Conservation (phyloP, 2,113 vertebrate species). For the Dicrurus megarhynchus region DNA sequence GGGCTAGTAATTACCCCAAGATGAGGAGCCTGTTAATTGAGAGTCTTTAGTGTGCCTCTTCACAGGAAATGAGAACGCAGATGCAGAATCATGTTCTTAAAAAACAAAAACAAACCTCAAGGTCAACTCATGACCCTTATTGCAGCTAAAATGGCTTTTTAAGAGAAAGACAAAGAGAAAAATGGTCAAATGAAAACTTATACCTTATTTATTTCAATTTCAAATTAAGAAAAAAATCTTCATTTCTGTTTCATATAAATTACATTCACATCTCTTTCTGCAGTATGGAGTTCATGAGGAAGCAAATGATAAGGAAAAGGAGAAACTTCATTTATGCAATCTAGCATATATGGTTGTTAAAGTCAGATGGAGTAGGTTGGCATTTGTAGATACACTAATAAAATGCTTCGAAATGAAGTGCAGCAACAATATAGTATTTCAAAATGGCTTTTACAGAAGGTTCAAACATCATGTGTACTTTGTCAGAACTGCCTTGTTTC, state of each 20-base stretch:
- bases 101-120: not conserved
- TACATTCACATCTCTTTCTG: not conserved
- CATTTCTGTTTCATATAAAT: not conserved
- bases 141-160: not conserved
- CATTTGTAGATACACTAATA: not conserved
- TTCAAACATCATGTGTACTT: not conserved
- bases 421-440: not conserved
- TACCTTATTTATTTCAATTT: not conserved
- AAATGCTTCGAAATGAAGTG: not conserved
- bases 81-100: not conserved
- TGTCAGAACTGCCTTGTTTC: slow-evolving; percentile 13
- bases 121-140: not conserved
- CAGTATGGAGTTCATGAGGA: not conserved
- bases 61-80: not conserved
- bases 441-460: not conserved
- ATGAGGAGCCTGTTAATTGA: rapidly evolving
- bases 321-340: not conserved
- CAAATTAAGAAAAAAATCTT: not conserved
- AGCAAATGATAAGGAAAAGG: not conserved
- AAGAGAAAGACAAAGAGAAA: not conserved
- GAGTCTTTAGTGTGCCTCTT: not conserved
- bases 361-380: not conserved
- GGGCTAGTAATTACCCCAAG: not conserved
- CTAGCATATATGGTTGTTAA: not conserved
- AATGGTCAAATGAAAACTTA: not conserved